phyloP scores from a whole-genome alignment of 2,888 invertebrate genomes.

The Lacanobia wlatinum region DNA sequence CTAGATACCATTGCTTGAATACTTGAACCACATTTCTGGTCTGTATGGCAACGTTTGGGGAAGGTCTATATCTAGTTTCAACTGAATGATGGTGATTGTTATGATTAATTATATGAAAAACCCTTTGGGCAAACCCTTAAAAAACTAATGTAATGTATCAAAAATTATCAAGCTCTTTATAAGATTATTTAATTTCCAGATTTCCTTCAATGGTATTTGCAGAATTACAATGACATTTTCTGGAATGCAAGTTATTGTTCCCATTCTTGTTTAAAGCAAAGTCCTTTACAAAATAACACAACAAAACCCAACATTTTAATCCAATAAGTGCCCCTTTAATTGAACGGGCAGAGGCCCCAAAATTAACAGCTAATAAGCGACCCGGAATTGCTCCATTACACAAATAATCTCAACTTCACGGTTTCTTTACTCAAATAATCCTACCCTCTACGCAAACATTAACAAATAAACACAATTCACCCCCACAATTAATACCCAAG shows the following conservation, averaged over 20 bases:
- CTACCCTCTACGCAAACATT: conserved; percentile 49
- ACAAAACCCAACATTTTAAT: conserved; percentile 40
- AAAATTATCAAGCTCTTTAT: not conserved
- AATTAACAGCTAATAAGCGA: conserved; percentile 66
- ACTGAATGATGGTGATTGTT: no score
- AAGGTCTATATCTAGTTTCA: no score
- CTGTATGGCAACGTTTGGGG: no score
- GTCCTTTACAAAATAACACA: conserved; percentile 15
- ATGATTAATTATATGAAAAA: no score
- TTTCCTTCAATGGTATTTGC: not conserved
- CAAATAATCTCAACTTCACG: conserved; percentile 58
- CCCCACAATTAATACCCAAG: conserved; percentile 61
- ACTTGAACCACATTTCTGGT: no score
- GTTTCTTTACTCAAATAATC: conserved; percentile 59
- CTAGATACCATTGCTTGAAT: no score
- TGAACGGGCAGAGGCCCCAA: conserved; percentile 37
- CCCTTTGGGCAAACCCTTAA: no score
- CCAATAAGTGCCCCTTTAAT: conserved; percentile 52
- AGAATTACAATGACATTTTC: not conserved
- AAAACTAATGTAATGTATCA: not conserved
- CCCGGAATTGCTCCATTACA: conserved; percentile 59
- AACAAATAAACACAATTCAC: conserved; percentile 64
- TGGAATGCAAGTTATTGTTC: not conserved
- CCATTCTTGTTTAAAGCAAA: not conserved
- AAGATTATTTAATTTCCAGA: not conserved